A percentile compares a stretch with the other conserved stretches of the same genome.
Conservation (phyloP, 64 coral and sea anemone species). For the Stylophora pistillata region DNA sequence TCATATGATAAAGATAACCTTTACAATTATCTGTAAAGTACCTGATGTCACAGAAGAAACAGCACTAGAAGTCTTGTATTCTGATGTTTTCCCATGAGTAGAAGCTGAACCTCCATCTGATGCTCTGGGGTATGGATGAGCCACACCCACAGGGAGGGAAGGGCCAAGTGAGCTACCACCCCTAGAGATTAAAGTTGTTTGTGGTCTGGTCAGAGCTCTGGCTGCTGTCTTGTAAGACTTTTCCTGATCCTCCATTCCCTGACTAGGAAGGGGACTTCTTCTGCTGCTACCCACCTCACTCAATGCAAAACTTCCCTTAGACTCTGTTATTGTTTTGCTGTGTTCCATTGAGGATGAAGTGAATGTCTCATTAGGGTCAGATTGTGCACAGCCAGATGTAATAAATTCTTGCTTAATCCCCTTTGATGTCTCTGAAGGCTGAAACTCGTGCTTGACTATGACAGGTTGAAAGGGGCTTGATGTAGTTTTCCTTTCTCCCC, state of each 20-base stretch:
- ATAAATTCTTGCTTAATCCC: slow-evolving; percentile 31
- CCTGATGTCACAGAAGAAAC: slow-evolving; percentile 57
- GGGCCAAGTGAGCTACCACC: slow-evolving; percentile 51
- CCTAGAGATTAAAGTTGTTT: slow-evolving; percentile 67
- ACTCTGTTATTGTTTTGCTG: background rate
- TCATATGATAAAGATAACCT: background rate
- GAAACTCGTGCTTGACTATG: slow-evolving; percentile 38
- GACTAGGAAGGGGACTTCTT: background rate
- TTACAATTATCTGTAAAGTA: slow-evolving; percentile 2
- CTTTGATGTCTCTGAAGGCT: slow-evolving; percentile 7
- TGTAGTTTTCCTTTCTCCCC: slow-evolving; percentile 2
- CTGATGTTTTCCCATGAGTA: slow-evolving; percentile 10
- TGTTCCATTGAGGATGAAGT: background rate
- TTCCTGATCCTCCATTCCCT: slow-evolving; percentile 33
- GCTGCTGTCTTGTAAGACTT: slow-evolving; percentile 53
- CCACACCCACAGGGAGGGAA: slow-evolving; percentile 81
- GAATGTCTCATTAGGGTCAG: background rate
- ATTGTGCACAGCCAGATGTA: background rate
- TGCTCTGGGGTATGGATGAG: slow-evolving; percentile 72
- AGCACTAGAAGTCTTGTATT: slow-evolving; percentile 20
- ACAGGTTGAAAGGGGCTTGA: slow-evolving; percentile 36
- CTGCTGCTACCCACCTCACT: background rate
- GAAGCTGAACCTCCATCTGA: slow-evolving; percentile 16
- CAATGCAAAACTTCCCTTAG: background rate
- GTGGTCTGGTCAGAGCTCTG: slow-evolving; percentile 65